phyloP scores from a whole-genome alignment of 2,113 vertebrate genomes.

The Cyprinodon tularosa region DNA sequence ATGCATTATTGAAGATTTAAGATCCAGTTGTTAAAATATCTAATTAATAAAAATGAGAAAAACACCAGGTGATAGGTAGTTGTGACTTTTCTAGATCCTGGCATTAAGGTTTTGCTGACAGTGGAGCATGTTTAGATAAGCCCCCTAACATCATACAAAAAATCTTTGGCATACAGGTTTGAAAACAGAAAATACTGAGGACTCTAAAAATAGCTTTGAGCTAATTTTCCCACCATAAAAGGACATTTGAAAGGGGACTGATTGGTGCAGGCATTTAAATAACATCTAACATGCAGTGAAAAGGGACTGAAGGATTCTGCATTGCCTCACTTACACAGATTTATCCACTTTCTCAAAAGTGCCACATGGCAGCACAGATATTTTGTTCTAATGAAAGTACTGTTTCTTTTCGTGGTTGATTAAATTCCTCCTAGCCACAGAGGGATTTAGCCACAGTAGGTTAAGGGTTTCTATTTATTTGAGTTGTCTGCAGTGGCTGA shows the following conservation, averaged over 20 bases:
- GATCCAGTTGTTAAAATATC: too few relatives aligned
- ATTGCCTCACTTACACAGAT: conserved; percentile 4
- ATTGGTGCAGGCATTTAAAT: conserved; percentile 36
- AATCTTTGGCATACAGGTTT: conserved; percentile 20
- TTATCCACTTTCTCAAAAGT: conserved; percentile 28
- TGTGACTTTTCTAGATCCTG: not conserved
- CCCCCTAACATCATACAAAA: not conserved
- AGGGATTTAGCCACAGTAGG: not conserved
- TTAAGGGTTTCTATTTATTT: conserved; percentile 12
- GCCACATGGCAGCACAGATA: not conserved
- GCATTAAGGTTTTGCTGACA: not conserved
- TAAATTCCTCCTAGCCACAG: conserved; percentile 7
- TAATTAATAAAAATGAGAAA: not conserved
- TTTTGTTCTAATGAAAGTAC: conserved; percentile 2
- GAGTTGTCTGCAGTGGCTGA: conserved; percentile 1
- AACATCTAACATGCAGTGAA: conserved; percentile 14
- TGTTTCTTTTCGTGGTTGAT: conserved; percentile 6
- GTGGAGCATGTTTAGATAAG: conserved; percentile 1
- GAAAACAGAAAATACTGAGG: conserved; percentile 33
- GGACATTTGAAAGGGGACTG: conserved; percentile 29
- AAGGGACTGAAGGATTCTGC: conserved; percentile 3
- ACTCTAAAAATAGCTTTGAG: conserved; percentile 54
- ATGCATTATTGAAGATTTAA: too few relatives aligned
- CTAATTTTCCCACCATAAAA: conserved; percentile 59
- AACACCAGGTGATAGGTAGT: not conserved